These are phyloP conservation scores for Mimumesa dahlbomi DNA, from an alignment of 2,888 invertebrate species.

Conservation along the genomic window DNA sequence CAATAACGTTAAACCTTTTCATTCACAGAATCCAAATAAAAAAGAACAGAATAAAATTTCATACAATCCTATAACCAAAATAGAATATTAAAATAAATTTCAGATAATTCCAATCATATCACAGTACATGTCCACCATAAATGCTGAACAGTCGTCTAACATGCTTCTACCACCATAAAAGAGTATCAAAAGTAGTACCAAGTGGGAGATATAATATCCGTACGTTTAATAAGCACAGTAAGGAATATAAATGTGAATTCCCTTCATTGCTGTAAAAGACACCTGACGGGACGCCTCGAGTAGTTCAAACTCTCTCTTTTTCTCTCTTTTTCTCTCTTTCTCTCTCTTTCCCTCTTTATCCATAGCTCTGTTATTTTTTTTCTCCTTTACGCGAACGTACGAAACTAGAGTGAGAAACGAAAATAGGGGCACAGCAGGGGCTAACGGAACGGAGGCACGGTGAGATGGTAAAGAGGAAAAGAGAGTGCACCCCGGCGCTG, in stretches of 20 bases:
- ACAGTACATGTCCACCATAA: too few species aligned
- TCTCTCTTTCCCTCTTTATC: too few species aligned
- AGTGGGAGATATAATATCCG: too few species aligned
- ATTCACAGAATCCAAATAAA: background rate
- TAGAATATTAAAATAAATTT: too few species aligned
- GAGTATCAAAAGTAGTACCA: too few species aligned
- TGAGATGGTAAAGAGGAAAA: slow-evolving; percentile 31
- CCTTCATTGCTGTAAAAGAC: slow-evolving; percentile 1
- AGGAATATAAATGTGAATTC: background rate
- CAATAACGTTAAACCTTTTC: background rate
- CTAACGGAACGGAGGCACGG: slow-evolving; percentile 18
- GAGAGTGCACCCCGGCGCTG: slow-evolving; percentile 39
- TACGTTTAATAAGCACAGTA: background rate
- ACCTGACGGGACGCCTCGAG: slow-evolving; percentile 9
- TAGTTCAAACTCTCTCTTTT: slow-evolving; percentile 11
- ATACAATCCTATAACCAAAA: too few species aligned
- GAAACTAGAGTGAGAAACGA: slow-evolving; percentile 19
- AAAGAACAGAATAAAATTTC: too few species aligned
- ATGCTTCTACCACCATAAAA: too few species aligned
- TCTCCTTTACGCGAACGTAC: slow-evolving; percentile 30
- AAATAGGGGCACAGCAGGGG: slow-evolving; percentile 16
- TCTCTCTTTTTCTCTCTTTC: too few species aligned
- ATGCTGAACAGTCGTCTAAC: too few species aligned
- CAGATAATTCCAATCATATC: too few species aligned
- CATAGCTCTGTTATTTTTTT: too few species aligned